Conservation (phyloP, 2,888 invertebrate species). For the Anthophora plumipes region DNA sequence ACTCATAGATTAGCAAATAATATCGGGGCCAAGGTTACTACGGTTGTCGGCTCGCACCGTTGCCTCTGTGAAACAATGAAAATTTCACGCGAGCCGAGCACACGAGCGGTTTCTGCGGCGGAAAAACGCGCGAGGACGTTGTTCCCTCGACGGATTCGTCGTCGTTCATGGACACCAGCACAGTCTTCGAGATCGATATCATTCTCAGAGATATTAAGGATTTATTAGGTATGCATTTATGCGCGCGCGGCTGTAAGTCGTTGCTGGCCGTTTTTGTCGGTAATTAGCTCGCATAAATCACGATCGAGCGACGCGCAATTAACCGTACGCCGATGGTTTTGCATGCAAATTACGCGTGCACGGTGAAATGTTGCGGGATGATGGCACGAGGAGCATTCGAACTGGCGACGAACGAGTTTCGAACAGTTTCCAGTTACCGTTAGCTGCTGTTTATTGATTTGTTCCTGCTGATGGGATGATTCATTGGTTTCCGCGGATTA, state of each 20-base stretch:
- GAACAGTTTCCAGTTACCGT: constrained; percentile 3
- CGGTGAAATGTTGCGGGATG: constrained; percentile 11
- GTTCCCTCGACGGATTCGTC: constrained; percentile 43
- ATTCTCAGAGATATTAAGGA: constrained; percentile 46
- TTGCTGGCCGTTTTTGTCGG: constrained; percentile 40
- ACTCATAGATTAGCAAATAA: constrained; percentile 77
- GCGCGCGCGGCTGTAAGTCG: constrained; percentile 31
- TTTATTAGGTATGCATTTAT: constrained; percentile 54
- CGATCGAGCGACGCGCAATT: constrained; percentile 46
- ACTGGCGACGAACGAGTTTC: constrained; percentile 6
- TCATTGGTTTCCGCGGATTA: not conserved
- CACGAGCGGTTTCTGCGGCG: constrained; percentile 65
- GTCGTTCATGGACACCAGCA: constrained; percentile 66
- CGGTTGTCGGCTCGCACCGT: constrained; percentile 54
- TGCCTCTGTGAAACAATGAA: constrained; percentile 72
- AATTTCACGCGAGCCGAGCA: constrained; percentile 67
- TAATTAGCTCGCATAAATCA: constrained; percentile 60
- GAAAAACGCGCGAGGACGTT: constrained; percentile 72
- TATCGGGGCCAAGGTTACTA: constrained; percentile 82
- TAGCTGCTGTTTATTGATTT: constrained; percentile 15
- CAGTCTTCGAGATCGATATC: constrained; percentile 72
- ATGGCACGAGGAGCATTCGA: not conserved
- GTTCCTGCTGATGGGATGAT: constrained; percentile 18
- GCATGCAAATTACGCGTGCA: constrained; percentile 31
- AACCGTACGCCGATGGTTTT: constrained; percentile 41